A percentile compares a stretch with the other conserved stretches of the same genome.
These are phyloP conservation scores for Trypoxylon attenuatum DNA, from an alignment of 2,888 invertebrate species.

Conservation along the genomic window DNA sequence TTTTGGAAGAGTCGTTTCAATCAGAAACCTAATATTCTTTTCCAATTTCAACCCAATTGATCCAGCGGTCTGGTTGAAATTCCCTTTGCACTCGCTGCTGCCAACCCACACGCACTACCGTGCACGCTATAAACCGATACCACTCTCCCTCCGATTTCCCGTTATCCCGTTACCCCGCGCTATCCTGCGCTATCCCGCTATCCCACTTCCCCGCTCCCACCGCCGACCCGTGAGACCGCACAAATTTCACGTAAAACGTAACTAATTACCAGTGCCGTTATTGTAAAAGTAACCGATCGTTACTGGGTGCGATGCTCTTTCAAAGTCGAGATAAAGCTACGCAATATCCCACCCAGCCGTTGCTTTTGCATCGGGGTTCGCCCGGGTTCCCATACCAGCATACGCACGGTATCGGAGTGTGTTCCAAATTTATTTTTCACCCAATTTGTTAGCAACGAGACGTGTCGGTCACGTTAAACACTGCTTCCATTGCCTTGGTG, in stretches of 20 bases:
- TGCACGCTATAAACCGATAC: conserved; percentile 51
- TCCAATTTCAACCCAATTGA: conserved; percentile 65
- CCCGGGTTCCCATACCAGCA: too few species aligned
- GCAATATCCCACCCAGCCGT: too few species aligned
- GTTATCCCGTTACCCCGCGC: too few species aligned
- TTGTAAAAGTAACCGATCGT: conserved; percentile 49
- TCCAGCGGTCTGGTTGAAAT: conserved; percentile 63
- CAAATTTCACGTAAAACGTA: conserved; percentile 47
- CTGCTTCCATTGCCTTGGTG: too few species aligned
- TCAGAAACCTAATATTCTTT: conserved; percentile 64
- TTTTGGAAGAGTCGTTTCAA: conserved; percentile 59
- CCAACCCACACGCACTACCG: conserved; percentile 31
- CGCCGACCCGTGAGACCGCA: conserved; percentile 37
- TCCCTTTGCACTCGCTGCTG: conserved; percentile 56
- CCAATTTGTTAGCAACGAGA: too few species aligned
- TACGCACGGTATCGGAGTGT: too few species aligned
- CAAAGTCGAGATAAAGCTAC: conserved; percentile 20
- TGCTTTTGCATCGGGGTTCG: too few species aligned
- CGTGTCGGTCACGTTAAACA: too few species aligned
- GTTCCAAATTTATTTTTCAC: background rate
- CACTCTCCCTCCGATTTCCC: too few species aligned
- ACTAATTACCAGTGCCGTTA: conserved; percentile 53
- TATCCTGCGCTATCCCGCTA: conserved; percentile 9
- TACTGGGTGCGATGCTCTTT: conserved; percentile 22
- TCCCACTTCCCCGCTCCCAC: conserved; percentile 8